A percentile compares a stretch with the other conserved stretches of the same genome.
Conservation (phyloP, 1,140 invertebrate genomes). For the Penaeus indicus region DNA sequence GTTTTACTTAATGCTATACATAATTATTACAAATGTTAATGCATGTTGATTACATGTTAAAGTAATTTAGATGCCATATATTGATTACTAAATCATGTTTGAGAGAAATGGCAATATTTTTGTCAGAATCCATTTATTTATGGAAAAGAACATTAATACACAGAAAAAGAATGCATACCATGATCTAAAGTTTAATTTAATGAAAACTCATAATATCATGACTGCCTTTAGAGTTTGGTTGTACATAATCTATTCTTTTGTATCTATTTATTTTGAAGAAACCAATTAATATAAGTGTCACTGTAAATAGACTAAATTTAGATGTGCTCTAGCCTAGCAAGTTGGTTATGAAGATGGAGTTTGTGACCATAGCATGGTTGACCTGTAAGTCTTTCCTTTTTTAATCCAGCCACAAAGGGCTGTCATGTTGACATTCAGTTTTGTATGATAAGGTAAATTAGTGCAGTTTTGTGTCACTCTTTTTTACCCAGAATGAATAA, state of each 20-base stretch:
- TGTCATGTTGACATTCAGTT: constrained; percentile 28
- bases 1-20: no score
- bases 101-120: no score
- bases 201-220: constrained; percentile 12
- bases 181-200: constrained; percentile 14
- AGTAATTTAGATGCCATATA: no score
- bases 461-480: not conserved
- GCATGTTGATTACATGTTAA: no score
- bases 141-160: no score
- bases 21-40: no score
- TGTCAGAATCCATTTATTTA: no score
- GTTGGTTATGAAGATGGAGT: constrained; percentile 31
- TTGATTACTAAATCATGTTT: no score
- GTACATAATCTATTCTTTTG: constrained; percentile 40
- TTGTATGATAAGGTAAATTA: constrained; percentile 36
- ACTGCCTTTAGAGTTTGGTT: constrained; percentile 31
- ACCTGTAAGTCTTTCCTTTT: constrained; percentile 31
- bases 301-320: constrained; percentile 44
- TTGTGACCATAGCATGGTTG: constrained; percentile 29
- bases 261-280: constrained; percentile 35
- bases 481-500: constrained; percentile 22
- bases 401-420: constrained; percentile 10
- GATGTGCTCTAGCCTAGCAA: constrained; percentile 47
- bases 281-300: constrained; percentile 28
- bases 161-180: not conserved